A percentile compares a stretch with the other conserved stretches of the same genome.
These are phyloP conservation scores for Tangara arthus DNA, from an alignment of 2,797 vertebrate genomes.

Conservation along the genomic window DNA sequence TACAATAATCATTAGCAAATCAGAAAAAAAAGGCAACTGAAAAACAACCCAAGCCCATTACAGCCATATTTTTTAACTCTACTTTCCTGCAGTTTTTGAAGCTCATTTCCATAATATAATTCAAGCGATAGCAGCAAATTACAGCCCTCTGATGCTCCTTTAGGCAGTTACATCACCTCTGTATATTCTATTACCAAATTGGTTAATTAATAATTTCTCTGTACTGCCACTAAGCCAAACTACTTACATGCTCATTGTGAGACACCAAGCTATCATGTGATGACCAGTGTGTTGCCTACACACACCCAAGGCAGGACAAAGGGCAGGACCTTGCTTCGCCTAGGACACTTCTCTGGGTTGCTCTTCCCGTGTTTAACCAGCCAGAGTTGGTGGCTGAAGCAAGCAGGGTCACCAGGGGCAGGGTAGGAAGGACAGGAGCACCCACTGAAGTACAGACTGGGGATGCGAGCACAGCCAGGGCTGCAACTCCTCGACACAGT, in stretches of 20 bases:
- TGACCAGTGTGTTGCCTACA: neutral
- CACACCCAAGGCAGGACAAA: neutral
- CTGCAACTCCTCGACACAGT: neutral
- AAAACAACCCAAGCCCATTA: neutral
- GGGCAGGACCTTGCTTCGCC: neutral
- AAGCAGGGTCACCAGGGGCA: neutral
- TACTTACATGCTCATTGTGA: neutral
- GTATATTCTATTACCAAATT: conserved; percentile 59
- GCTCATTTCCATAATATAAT: conserved; percentile 62
- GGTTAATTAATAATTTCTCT: conserved; percentile 69
- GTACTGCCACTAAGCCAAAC: conserved; percentile 53
- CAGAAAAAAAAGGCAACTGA: neutral
- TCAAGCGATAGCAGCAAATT: conserved; percentile 47
- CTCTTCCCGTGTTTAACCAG: neutral
- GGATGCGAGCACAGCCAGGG: neutral
- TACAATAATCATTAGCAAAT: conserved; percentile 59
- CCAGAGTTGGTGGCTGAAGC: neutral
- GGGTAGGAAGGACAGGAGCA: neutral
- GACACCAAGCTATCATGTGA: neutral
- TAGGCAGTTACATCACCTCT: conserved; percentile 11
- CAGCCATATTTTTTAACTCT: neutral
- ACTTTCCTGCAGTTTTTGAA: conserved; percentile 5
- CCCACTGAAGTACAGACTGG: neutral
- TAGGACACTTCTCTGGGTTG: neutral
- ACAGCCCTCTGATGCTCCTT: conserved; percentile 22